Conservation (phyloP, 2,888 invertebrate genomes). For the Selenia dentaria region DNA sequence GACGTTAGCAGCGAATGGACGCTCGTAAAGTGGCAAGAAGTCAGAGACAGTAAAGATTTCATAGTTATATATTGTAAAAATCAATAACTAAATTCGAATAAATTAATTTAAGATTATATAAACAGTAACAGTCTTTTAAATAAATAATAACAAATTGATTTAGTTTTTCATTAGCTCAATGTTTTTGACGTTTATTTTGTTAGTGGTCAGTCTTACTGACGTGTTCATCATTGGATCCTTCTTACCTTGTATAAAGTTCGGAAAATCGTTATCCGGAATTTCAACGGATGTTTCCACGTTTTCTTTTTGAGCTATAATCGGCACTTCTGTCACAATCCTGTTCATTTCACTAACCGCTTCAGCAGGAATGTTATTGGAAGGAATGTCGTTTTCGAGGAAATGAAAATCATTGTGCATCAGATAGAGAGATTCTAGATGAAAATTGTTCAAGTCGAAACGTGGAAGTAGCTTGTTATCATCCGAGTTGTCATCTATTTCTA, state of each 20-base stretch:
- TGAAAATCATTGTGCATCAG: conserved; percentile 77
- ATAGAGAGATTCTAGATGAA: conserved; percentile 69
- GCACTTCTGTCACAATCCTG: conserved; percentile 67
- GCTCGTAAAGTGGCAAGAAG: conserved; percentile 82
- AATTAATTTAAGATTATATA: conserved; percentile 31
- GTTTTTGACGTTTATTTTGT: conserved; percentile 79
- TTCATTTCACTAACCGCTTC: conserved; percentile 62
- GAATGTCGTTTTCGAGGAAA: conserved; percentile 70
- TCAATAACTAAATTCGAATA: conserved; percentile 18
- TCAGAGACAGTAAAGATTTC: conserved; percentile 86
- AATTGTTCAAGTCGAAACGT: conserved; percentile 73
- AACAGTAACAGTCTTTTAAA: conserved; percentile 45
- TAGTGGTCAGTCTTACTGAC: conserved; percentile 64
- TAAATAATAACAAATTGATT: conserved; percentile 21
- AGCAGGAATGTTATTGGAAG: conserved; percentile 47
- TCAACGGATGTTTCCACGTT: conserved; percentile 50
- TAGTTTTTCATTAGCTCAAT: conserved; percentile 79
- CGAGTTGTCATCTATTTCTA: conserved; percentile 78
- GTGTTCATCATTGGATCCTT: conserved; percentile 81
- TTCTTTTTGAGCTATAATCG: conserved; percentile 64
- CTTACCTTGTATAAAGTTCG: conserved; percentile 67
- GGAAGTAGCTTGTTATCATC: conserved; percentile 74
- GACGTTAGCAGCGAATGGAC: conserved; percentile 84
- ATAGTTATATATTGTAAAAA: conserved; percentile 76
- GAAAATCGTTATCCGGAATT: conserved; percentile 50